Evolutionary conservation across 2,888 invertebrate genomes (phyloP), one percentile per base, ranked within the genome.

Genomic region (Synanthedon andrenaeformis): DNA sequence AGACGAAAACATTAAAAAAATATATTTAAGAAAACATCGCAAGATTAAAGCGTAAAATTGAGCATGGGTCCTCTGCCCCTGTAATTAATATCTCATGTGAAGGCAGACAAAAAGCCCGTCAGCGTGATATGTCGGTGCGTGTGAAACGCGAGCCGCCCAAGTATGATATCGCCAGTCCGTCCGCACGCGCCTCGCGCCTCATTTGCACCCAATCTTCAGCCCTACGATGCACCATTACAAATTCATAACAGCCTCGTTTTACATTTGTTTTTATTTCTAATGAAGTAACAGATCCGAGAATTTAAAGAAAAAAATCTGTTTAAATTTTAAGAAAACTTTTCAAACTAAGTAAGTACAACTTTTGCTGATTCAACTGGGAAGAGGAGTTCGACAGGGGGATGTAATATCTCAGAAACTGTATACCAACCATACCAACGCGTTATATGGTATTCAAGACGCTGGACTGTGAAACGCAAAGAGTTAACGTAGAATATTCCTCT

Each of bases 141-240:
- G 65, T 70, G 71, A 62, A 83, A 84, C 70, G 54, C 65, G 76
- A 84, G 68, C 67, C 64, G 69, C 67, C 35, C 35, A 35, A 35
- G 35, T 35, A 35, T 10, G 35, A 35, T 35, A 35, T 35, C 49
- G 49, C 49, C 49, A 12, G 69, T 23, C 63, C 57, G 56, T 60
- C 72, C 70, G 80, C 82, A 78, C 85, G 84, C 80, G 82, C 79
- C 77, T 70, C 69, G 62, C 76, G 84, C 72, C 59, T 72, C 83
- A 84, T 85, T 84, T 82, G 70, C 82, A 73, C 72, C 77, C 81
- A 82, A 84, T 84, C 82, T 84, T 82, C 76, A 81, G 79, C 70
- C 62, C 63, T 63, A 66, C 59, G 69, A 84, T 84, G 86, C 86
- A 78, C 72, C 82, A 86, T 85, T 86, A 77, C 72, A 64, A 65